Base-by-base conservation (phyloP, 2,113 vertebrate species). In the Petrocephalus zakoni region DNA sequence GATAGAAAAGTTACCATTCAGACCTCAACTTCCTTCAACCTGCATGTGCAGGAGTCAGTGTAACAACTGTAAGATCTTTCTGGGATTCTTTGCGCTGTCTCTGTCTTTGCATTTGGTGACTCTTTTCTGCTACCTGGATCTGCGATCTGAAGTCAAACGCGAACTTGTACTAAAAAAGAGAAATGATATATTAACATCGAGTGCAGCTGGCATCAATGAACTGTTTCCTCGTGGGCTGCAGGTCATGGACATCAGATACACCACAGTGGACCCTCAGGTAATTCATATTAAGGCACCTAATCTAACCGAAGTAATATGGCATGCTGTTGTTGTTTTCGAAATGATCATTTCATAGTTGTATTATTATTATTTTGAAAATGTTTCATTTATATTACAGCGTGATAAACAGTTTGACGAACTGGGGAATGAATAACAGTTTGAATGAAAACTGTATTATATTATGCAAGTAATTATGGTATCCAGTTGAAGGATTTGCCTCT, bases 91-190 rank as follows among this genome's bases (percentile, higher is more conserved):
- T 93, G 94, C 96, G 89, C 94, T 97, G 92, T 97, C 97, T 58
- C 95, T 98, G 89, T 96, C 94, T 55, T 95, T 98, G 88, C 97
- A 97, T 94, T 94, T 97, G 91, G 93, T 98, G 93, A 98, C 97
- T 25, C 94, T 98, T 34, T 94, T 97, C 94, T 98, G 97, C 91
- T 97, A 97, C 88, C 91, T 98, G 94, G 97, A 98, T 87, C 94
- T 98, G 87, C 96, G 97, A 84, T 96, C 96, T 51, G 97, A 98
- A 89, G 94, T 97, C 86, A 96, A 96, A 93, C 94, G 96, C 93
- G 96, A 97, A 92, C 95, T 96, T 78, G 93, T 91, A 85, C 94
- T 92, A 89, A 94, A 94, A 92, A 95, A 94, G 90, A 90, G 93
- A 89, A 93, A 95, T 87, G 91, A 94, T 29, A 49, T 91, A 90